These are phyloP conservation scores for Globodera rostochiensis DNA, from an alignment of 1,140 invertebrate genomes.

Conservation along the genomic window DNA sequence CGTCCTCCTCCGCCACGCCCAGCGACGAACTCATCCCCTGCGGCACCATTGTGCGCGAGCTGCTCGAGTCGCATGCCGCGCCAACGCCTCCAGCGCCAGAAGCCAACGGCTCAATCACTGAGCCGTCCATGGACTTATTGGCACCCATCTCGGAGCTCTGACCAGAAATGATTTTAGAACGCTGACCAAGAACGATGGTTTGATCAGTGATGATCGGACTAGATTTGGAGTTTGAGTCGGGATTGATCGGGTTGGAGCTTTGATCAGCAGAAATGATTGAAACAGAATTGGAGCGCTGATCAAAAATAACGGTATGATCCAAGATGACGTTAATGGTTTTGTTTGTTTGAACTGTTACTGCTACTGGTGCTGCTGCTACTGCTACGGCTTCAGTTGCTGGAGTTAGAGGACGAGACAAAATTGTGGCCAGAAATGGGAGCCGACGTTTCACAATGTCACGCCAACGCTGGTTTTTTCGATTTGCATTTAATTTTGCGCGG, in stretches of 20 bases:
- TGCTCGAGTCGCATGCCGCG: conserved; percentile 13
- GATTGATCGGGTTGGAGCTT: neutral
- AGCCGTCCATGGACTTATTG: conserved; percentile 25
- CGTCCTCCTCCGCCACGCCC: conserved; percentile 24
- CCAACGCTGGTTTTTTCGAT: no score
- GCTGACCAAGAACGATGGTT: neutral
- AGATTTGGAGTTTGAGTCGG: neutral
- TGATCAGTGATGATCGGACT: neutral
- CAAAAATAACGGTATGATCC: neutral
- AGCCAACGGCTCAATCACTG: conserved; percentile 28
- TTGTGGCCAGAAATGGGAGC: neutral
- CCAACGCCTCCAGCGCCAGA: conserved; percentile 1
- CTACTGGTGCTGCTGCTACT: neutral
- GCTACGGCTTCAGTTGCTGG: neutral
- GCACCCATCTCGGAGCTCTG: conserved; percentile 32
- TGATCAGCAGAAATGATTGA: neutral
- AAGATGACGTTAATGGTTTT: no score
- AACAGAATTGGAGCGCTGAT: neutral
- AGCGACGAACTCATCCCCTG: conserved; percentile 25
- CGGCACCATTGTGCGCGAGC: conserved; percentile 26
- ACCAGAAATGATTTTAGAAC: neutral
- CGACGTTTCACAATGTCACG: no score
- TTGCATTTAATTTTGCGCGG: no score
- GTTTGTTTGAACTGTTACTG: no score
- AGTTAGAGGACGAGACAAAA: neutral